Percentiles rank a stretch among this genome's conserved stretches.
These are phyloP conservation scores for Uropsilus gracilis DNA, from an alignment of 2,113 vertebrate genomes.

Conservation along the genomic window DNA sequence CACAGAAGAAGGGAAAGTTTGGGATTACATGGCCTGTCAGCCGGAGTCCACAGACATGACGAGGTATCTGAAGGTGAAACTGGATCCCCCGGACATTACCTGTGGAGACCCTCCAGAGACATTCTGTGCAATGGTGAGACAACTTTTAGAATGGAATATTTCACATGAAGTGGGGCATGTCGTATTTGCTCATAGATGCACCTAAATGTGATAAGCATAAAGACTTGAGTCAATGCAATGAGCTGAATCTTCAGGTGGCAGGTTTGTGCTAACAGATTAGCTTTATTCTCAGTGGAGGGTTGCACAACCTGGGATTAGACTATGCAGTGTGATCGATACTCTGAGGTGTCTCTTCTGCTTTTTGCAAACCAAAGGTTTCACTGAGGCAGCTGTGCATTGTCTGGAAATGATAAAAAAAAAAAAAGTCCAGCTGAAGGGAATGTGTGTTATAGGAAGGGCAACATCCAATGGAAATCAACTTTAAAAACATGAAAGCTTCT, in stretches of 20 bases:
- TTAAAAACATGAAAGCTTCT: not conserved
- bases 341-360: not conserved
- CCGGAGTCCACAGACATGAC: conserved; percentile 98
- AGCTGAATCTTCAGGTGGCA: not conserved
- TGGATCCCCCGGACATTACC: conserved; percentile 97
- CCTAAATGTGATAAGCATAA: not conserved
- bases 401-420: not conserved
- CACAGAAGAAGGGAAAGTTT: conserved; percentile 96
- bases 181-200: not conserved
- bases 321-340: not conserved
- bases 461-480: not conserved
- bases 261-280: not conserved
- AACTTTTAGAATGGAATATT: conserved; percentile 56
- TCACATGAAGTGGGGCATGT: not conserved
- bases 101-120: conserved; percentile 98
- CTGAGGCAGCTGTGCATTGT: not conserved
- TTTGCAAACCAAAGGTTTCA: not conserved
- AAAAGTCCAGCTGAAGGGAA: not conserved
- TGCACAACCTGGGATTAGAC: not conserved
- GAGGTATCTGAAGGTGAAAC: conserved; percentile 94
- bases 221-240: not conserved
- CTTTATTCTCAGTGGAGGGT: not conserved
- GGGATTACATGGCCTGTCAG: conserved; percentile 99
- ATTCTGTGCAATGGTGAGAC: conserved; percentile 98
- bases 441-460: not conserved